Base-by-base conservation (phyloP, 2,113 vertebrate genomes). In the Pholis gunnellus region DNA sequence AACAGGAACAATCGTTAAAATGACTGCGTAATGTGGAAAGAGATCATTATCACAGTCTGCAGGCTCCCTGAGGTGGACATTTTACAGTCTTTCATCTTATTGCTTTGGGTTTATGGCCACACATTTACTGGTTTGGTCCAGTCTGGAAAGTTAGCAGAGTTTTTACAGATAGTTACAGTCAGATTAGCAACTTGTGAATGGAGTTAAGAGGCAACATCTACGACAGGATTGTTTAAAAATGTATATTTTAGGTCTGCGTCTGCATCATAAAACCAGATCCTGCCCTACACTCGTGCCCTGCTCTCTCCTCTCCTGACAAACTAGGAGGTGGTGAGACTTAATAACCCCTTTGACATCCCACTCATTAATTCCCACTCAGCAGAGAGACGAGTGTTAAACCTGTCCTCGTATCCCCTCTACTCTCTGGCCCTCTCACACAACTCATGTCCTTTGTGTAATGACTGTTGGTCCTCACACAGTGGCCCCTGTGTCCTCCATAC, bases 311-410 rank as follows among this genome's bases (percentile, higher is more conserved):
- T 20, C 31, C 14, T 63, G n/a, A 63, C 38, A 20, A n/a, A 57
- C 18, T 18, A n/a, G 27, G 25, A 77, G 65, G 40, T 74, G 34
- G 18, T 73, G 60, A 54, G 9, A 36, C 59, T 60, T 65, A 78
- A 83, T 70, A 59, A 75, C 25, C 5, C n/a, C 52, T 15, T 78
- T 82, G 66, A 67, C 40, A 42, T 57, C 40, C n/a, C 15, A 17
- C 34, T 72, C 82, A 74, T 72, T 85, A 81, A 66, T 75, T 82
- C 42, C 38, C 59, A n/a, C 44, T 72, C 36, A 78, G 29, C 57
- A 64, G 38, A 66, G 31, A 80, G 46, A 76, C 15, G 10, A 68
- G 46, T 42, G 52, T 66, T 20, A 77, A 86, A 71, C 4, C 63
- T 83, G 64, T 77, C 73, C 75, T 64, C 11, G 0, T 5, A 36